Conservation (phyloP, 2,888 invertebrate genomes). For the Pseudanteris insignis region DNA sequence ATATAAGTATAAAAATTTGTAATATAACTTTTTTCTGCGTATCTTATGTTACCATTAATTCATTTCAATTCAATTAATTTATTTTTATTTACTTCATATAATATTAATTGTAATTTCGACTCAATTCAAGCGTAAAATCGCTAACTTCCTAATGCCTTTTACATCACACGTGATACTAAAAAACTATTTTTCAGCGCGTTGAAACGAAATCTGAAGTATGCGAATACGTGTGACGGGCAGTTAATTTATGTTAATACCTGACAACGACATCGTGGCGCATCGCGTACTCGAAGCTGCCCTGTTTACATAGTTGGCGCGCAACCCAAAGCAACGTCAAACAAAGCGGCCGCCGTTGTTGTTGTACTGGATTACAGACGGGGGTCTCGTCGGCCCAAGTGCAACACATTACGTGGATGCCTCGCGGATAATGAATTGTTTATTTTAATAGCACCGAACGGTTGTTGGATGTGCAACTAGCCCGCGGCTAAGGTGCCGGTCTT, state of each 20-base stretch:
- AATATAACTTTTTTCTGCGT: too few species aligned
- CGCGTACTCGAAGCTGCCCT: conserved; percentile 32
- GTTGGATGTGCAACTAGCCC: conserved; percentile 49
- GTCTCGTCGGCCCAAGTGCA: conserved; percentile 51
- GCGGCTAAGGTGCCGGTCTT: conserved; percentile 35
- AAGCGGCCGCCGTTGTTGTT: conserved; percentile 54
- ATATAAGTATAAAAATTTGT: too few species aligned
- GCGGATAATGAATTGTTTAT: conserved; percentile 60
- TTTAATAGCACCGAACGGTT: conserved; percentile 57
- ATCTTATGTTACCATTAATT: too few species aligned
- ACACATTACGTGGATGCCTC: conserved; percentile 53
- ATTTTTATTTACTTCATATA: too few species aligned
- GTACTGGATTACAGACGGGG: conserved; percentile 59
- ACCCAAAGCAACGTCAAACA: conserved; percentile 43
- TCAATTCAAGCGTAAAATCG: too few species aligned
- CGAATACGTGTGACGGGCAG: conserved; percentile 6
- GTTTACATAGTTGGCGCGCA: conserved; percentile 56
- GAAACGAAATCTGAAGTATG: too few species aligned
- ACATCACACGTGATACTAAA: too few species aligned
- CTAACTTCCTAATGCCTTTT: too few species aligned
- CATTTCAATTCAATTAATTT: too few species aligned
- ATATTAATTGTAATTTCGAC: too few species aligned
- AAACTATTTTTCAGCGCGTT: too few species aligned
- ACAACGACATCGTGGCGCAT: conserved; percentile 45
- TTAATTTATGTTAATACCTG: conserved; percentile 50